These are phyloP conservation scores for Drosophila chauvacae DNA, from an alignment of 1,140 invertebrate species.

Conservation along the genomic window DNA sequence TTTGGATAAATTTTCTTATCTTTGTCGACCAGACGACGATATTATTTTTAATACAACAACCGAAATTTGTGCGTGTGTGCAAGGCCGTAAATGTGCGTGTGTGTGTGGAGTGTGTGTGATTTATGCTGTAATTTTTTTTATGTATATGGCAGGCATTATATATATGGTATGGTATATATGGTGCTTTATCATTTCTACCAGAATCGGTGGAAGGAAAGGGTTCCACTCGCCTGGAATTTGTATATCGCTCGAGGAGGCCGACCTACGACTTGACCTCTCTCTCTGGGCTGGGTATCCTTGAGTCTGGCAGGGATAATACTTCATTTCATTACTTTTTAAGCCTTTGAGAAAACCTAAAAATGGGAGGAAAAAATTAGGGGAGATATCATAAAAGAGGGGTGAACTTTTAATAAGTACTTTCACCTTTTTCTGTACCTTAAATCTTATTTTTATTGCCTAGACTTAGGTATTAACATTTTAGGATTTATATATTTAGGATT, in stretches of 20 bases:
- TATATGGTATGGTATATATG: constrained; percentile 7
- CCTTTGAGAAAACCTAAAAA: not conserved
- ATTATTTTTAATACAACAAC: constrained; percentile 82
- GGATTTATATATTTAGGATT: not conserved
- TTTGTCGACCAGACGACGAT: constrained; percentile 83
- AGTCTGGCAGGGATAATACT: constrained; percentile 6
- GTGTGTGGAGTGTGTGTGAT: constrained; percentile 58
- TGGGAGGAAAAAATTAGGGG: not conserved
- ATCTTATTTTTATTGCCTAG: not conserved
- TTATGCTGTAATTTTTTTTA: constrained; percentile 81
- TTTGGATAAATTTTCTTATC: constrained; percentile 84
- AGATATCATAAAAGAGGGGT: not conserved
- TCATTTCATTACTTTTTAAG: constrained; percentile 18
- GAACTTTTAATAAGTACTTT: not conserved
- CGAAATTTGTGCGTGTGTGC: constrained; percentile 44
- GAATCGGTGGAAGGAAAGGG: constrained; percentile 1
- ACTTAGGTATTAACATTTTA: not conserved
- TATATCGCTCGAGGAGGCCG: constrained; percentile 5
- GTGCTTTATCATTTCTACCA: constrained; percentile 58
- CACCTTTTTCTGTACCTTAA: not conserved
- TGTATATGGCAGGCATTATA: constrained; percentile 65
- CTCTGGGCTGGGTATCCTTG: not conserved
- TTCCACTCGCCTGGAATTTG: constrained; percentile 16
- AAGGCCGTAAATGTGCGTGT: constrained; percentile 43
- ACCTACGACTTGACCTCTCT: constrained; percentile 21